Conservation (phyloP, 2,797 vertebrate species). For the Silurus aristotelis region DNA sequence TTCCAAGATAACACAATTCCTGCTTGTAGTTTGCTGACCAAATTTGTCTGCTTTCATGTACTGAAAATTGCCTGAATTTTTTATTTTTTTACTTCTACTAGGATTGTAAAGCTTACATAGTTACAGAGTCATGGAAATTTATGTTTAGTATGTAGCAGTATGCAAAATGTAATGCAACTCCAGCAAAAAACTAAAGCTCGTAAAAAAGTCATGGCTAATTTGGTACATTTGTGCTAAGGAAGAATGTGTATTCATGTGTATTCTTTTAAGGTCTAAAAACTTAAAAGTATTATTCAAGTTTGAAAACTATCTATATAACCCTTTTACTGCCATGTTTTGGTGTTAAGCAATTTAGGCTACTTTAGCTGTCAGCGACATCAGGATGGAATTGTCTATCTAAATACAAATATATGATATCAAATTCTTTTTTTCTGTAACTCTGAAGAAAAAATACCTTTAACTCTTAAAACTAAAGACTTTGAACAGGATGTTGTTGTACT, state of each 20-base stretch:
- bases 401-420: not conserved
- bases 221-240: not conserved
- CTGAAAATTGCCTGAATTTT: not conserved
- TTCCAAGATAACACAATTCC: not conserved
- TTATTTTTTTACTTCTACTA: not conserved
- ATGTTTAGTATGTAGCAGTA: too few species aligned
- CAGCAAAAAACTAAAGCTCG: not conserved
- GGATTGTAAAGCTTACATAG: not conserved
- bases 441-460: not conserved
- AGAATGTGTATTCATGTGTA: not conserved
- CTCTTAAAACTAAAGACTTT: not conserved
- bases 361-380: not conserved
- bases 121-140: not conserved
- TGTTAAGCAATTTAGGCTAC: not conserved
- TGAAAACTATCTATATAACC: not conserved
- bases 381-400: not conserved
- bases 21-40: not conserved
- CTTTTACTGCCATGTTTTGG: slow-evolving; percentile 2
- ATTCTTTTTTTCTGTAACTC: not conserved
- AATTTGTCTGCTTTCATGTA: not conserved
- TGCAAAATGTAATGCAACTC: not conserved
- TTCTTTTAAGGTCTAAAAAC: not conserved
- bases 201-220: not conserved
- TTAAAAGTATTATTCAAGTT: not conserved
- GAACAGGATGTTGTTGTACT: not conserved